These are phyloP conservation scores for Steatocranus sp. DNA, from an alignment of 2,797 vertebrate species.

Conservation along the genomic window DNA sequence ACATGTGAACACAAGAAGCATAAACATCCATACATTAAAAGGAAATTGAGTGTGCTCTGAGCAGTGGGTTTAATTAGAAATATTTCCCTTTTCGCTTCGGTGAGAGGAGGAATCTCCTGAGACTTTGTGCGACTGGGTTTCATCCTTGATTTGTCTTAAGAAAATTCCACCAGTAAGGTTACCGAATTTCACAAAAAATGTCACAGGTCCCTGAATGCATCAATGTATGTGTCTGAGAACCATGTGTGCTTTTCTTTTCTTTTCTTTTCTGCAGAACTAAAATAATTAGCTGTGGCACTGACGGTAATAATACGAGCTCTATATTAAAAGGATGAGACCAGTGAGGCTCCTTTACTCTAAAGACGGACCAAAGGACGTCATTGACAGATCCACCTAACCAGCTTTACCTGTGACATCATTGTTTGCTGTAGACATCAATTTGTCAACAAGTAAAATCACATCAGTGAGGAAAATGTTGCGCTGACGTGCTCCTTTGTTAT, in stretches of 20 bases:
- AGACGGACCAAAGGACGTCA: fast-evolving
- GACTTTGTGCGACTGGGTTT: not conserved
- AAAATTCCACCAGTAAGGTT: not conserved
- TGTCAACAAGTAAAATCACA: not conserved
- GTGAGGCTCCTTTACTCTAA: not conserved
- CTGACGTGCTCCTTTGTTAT: not conserved
- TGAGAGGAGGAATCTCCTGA: not conserved
- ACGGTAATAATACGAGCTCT: not conserved
- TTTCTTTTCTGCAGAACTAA: not conserved
- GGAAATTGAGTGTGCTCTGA: not conserved
- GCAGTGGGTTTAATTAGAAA: constrained; percentile 32
- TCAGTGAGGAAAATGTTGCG: not conserved
- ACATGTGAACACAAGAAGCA: not conserved
- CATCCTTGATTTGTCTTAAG: not conserved
- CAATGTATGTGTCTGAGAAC: not conserved
- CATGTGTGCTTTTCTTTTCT: fast-evolving
- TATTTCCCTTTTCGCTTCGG: constrained; percentile 17
- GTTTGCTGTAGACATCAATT: not conserved
- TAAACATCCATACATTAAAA: constrained; percentile 7
- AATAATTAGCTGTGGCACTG: not conserved
- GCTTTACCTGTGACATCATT: not conserved
- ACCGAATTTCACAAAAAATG: not conserved
- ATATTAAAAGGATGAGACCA: not conserved
- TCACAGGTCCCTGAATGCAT: not conserved
- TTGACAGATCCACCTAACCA: not conserved